These are phyloP conservation scores for Drosophila greeni DNA, from an alignment of 2,888 invertebrate genomes.

Conservation along the genomic window DNA sequence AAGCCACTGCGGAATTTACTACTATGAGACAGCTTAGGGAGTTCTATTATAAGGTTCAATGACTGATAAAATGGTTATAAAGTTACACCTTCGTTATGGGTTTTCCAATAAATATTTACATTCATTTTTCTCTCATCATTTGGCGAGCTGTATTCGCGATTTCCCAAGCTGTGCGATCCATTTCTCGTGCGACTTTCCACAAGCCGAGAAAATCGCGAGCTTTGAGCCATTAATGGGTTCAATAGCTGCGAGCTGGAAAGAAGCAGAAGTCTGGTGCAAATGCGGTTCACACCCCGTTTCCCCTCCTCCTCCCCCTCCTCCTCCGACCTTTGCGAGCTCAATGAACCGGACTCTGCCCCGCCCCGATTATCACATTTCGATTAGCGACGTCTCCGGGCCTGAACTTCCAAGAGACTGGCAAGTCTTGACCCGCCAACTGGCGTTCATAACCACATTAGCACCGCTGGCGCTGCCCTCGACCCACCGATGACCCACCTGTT, in stretches of 20 bases:
- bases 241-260: conserved; percentile 52
- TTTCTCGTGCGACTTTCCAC: conserved; percentile 50
- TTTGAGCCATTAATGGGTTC: conserved; percentile 64
- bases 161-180: conserved; percentile 24
- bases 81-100: background rate
- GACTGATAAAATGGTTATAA: background rate
- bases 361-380: conserved; percentile 68
- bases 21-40: conserved; percentile 1
- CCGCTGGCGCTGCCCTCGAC: conserved; percentile 63
- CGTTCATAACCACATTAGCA: conserved; percentile 72
- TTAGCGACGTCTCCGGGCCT: conserved; percentile 35
- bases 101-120: conserved; percentile 5
- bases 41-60: background rate
- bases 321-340: conserved; percentile 29
- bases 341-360: conserved; percentile 39
- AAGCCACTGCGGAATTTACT: conserved; percentile 16
- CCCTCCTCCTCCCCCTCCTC: conserved; percentile 1
- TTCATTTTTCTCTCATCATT: conserved; percentile 11
- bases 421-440: conserved; percentile 50
- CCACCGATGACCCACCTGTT: conserved; percentile 40
- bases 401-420: conserved; percentile 9
- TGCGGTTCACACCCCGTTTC: conserved; percentile 26
- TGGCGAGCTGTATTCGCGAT: conserved; percentile 5
- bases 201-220: conserved; percentile 44
- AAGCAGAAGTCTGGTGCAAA: conserved; percentile 61